Conservation (phyloP, 2,113 vertebrate species). For the Seriola rivoliana region DNA sequence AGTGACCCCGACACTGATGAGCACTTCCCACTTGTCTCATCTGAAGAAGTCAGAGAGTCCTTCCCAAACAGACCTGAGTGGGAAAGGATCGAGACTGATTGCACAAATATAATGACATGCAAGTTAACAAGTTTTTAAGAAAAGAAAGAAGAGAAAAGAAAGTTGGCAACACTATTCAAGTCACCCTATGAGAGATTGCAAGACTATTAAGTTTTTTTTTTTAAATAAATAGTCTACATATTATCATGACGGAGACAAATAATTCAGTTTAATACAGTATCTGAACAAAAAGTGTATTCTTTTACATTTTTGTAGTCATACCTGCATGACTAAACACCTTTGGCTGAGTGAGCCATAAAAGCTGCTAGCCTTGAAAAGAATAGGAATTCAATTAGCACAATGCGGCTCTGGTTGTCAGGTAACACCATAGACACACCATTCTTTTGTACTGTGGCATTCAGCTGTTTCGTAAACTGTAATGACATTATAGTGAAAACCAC, state of each 20-base stretch:
- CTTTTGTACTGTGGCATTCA: constrained; percentile 67
- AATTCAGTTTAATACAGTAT: background rate
- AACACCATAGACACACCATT: constrained; percentile 83
- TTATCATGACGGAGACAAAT: background rate
- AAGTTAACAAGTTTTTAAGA: background rate
- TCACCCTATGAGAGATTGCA: background rate
- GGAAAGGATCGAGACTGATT: background rate
- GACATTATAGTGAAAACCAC: constrained; percentile 54
- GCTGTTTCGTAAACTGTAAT: constrained; percentile 62
- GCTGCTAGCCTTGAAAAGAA: constrained; percentile 59
- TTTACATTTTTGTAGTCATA: constrained; percentile 20
- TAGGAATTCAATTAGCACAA: constrained; percentile 75
- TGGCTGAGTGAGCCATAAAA: constrained; percentile 30
- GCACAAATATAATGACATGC: background rate
- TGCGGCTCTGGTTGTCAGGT: constrained; percentile 79
- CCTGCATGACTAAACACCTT: background rate
- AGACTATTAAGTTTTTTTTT: background rate
- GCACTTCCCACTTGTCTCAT: background rate
- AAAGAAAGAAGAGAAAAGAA: background rate
- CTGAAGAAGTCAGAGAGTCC: background rate
- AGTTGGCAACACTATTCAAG: background rate
- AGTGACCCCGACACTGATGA: background rate
- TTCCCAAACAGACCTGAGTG: background rate
- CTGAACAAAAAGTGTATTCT: background rate
- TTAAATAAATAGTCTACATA: background rate